Evolutionary conservation across 64 coral and sea anemone species (phyloP), one percentile per base, ranked within the genome.

Genomic region (Stichodactyla mertensii): DNA sequence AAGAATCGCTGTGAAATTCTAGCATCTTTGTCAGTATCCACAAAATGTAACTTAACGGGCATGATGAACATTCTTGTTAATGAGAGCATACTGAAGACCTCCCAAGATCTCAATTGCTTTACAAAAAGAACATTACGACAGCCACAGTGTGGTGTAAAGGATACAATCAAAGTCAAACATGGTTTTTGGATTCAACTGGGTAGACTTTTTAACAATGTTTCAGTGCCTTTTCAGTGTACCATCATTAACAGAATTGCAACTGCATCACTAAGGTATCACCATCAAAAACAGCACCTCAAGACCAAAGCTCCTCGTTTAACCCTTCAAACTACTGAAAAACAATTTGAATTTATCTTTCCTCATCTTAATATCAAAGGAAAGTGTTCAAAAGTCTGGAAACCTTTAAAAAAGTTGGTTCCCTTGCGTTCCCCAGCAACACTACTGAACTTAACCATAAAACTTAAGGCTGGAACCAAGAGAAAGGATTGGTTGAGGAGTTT

Each of bases 201-300:
- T 51, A 92, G 71, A 22, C 64, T 92, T 4, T 92, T 92, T 36
- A 88, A 55, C 55, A 53, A 64, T 58, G 19, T 96, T 9, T 67
- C 94, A 2, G 54, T 78, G 7, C 88, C 94, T 71, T 96, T 96
- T 60, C 88, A 96, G 85, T 96, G 94, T 26, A 61, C 87, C 23
- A 79, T 93, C 36, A 55, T 96, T 16, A 78, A 90, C 19, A 90
- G 70, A 16, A 82, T 92, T 70, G 77, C 94, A 61, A 78, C 88
- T 83, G 52, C 69, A 67, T 54, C 59, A 11, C 16, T 53, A 31
- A 55, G 83, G 26, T 23, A 81, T 22, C 36, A 51, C 6, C 51
- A 6, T 15, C 36, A 81, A 55, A 5, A 20, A 6, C 27, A 52
- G 11, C 15, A 36, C 10, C 4, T 9, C 27, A 56, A 84, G 54